Conservation (phyloP, 2,113 vertebrate genomes). For the Gallinago media region DNA sequence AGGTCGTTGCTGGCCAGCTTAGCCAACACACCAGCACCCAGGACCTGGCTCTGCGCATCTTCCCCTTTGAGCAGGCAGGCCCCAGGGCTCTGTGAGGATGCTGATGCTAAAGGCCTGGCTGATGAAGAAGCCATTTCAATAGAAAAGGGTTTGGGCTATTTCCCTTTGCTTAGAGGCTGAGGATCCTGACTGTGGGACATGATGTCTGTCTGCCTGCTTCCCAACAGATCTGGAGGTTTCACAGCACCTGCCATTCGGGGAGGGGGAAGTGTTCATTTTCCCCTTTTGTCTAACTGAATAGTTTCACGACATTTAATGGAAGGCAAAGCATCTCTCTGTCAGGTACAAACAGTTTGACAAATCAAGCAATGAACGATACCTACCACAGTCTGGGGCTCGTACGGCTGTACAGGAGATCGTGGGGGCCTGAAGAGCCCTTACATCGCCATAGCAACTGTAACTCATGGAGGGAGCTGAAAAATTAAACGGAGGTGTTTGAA, state of each 20-base stretch:
- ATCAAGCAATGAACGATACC: neutral
- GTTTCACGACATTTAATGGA: neutral
- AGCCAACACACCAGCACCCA: neutral
- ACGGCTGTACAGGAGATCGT: constrained; percentile 63
- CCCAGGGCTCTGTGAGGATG: neutral
- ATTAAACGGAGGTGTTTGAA: neutral
- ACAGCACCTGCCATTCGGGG: neutral
- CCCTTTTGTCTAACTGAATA: neutral
- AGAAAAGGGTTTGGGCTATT: neutral
- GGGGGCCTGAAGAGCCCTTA: constrained; percentile 70
- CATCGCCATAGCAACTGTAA: constrained; percentile 76
- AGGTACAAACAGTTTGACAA: neutral
- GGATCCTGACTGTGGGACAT: neutral
- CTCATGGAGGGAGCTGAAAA: constrained; percentile 65
- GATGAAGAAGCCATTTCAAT: neutral
- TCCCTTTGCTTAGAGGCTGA: neutral
- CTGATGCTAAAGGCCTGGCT: neutral
- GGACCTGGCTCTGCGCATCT: accelerated
- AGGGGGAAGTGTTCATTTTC: neutral
- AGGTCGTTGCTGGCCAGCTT: neutral
- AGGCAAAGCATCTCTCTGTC: neutral
- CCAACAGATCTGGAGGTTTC: neutral
- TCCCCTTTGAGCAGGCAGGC: neutral
- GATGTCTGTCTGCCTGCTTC: neutral
- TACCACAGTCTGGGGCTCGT: constrained; percentile 46